Percentiles rank a stretch among this genome's conserved stretches.
Conservation (phyloP, 2,797 vertebrate genomes). For the Gastrophryne carolinensis region DNA sequence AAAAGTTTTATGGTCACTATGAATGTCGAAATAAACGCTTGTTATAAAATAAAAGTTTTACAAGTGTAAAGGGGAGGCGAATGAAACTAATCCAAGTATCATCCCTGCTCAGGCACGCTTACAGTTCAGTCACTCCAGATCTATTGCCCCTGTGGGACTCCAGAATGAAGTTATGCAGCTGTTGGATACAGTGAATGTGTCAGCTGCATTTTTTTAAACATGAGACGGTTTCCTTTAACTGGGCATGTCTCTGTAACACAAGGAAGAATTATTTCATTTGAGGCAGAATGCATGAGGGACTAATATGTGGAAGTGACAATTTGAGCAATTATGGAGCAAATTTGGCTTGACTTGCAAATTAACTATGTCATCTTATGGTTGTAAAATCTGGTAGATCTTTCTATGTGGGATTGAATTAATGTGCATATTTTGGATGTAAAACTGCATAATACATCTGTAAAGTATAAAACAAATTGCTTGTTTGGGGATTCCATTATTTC, state of each 20-base stretch:
- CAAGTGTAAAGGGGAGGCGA: neutral
- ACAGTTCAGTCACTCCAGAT: slow-evolving; percentile 14
- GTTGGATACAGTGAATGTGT: slow-evolving; percentile 23
- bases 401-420: neutral
- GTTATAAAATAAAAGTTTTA: neutral
- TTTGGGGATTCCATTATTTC: too few species aligned
- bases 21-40: neutral
- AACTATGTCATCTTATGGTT: slow-evolving; percentile 24
- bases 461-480: neutral
- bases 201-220: slow-evolving; percentile 15
- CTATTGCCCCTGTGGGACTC: neutral
- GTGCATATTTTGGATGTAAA: neutral
- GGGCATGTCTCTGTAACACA: slow-evolving; percentile 23
- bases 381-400: neutral
- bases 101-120: neutral
- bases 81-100: neutral
- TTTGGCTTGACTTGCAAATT: slow-evolving; percentile 33
- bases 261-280: slow-evolving; percentile 45
- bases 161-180: slow-evolving; percentile 23
- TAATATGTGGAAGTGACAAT: slow-evolving; percentile 27
- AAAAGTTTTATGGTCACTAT: neutral
- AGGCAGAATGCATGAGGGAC: slow-evolving; percentile 22
- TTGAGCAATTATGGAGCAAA: slow-evolving; percentile 33
- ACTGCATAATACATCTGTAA: neutral
- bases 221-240: slow-evolving; percentile 39